Evolutionary conservation across 2,797 vertebrate genomes (phyloP).

Genomic region (Diplodus puntazzo): DNA sequence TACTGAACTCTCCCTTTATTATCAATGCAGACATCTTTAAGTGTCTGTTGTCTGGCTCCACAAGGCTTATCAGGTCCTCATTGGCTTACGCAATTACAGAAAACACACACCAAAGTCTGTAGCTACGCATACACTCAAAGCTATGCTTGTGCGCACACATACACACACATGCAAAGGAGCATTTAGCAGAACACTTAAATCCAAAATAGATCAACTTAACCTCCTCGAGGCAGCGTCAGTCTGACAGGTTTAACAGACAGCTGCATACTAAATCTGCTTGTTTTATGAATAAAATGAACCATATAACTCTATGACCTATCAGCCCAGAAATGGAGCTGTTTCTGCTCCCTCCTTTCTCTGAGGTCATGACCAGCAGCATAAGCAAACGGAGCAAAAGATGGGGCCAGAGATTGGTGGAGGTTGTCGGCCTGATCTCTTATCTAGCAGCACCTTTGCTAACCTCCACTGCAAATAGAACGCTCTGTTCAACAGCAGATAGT

Average conservation of each 20-base stretch:
- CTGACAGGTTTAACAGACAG: conserved; percentile 36
- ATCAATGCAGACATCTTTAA: conserved; percentile 86
- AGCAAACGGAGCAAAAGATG: conserved; percentile 62
- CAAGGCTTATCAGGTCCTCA: conserved; percentile 83
- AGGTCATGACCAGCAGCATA: conserved; percentile 62
- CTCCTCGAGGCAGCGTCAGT: conserved; percentile 42
- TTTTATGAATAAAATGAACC: conserved; percentile 21
- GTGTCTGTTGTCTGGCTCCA: conserved; percentile 87
- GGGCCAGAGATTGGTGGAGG: conserved; percentile 56
- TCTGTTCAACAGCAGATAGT: conserved; percentile 46
- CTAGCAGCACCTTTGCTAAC: conserved; percentile 48
- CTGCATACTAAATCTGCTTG: conserved; percentile 10
- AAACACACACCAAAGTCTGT: conserved; percentile 63
- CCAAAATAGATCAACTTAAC: conserved; percentile 74
- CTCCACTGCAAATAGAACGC: conserved; percentile 55
- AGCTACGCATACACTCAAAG: conserved; percentile 43
- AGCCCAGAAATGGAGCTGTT: conserved; percentile 14
- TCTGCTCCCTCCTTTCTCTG: conserved; percentile 41
- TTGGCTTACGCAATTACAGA: conserved; percentile 81
- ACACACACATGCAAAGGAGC: conserved; percentile 60
- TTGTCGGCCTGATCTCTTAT: conserved; percentile 67
- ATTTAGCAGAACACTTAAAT: conserved; percentile 70
- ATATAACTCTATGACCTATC: neutral
- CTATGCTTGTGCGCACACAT: conserved; percentile 31
- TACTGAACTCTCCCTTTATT: conserved; percentile 68